Conservation (phyloP, 2,888 invertebrate species). For the Zhuqinia jingwanae region DNA sequence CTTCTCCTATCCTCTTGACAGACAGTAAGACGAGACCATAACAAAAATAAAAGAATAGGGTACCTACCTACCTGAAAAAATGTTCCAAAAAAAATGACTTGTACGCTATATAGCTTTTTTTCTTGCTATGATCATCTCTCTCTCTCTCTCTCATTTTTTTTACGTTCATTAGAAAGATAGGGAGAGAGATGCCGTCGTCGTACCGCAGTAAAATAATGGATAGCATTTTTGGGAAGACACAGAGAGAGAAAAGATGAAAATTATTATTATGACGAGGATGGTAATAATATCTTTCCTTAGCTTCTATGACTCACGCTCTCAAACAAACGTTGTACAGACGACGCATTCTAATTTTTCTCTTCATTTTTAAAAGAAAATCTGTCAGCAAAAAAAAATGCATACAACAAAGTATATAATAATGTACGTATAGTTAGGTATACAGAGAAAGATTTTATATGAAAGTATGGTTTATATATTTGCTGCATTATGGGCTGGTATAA, state of each 20-base stretch:
- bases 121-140: constrained; percentile 72
- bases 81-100: constrained; percentile 34
- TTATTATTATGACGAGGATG: constrained; percentile 37
- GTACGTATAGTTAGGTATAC: no score
- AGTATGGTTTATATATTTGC: no score
- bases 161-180: constrained; percentile 75
- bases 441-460: no score
- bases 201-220: constrained; percentile 8
- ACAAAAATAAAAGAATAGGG: not conserved
- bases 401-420: no score
- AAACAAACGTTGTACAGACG: not conserved
- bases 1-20: no score
- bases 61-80: not conserved
- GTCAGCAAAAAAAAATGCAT: no score
- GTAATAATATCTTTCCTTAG: no score
- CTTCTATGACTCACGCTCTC: not conserved
- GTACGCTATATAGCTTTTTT: constrained; percentile 40
- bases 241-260: constrained; percentile 46
- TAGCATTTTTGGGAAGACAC: not conserved
- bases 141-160: constrained; percentile 76
- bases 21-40: not conserved
- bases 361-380: no score
- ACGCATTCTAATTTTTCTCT: no score
- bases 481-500: no score
- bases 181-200: constrained; percentile 6